Evolutionary conservation across 2,888 invertebrate genomes (phyloP).

Genomic region (Megalurothrips usitatus): DNA sequence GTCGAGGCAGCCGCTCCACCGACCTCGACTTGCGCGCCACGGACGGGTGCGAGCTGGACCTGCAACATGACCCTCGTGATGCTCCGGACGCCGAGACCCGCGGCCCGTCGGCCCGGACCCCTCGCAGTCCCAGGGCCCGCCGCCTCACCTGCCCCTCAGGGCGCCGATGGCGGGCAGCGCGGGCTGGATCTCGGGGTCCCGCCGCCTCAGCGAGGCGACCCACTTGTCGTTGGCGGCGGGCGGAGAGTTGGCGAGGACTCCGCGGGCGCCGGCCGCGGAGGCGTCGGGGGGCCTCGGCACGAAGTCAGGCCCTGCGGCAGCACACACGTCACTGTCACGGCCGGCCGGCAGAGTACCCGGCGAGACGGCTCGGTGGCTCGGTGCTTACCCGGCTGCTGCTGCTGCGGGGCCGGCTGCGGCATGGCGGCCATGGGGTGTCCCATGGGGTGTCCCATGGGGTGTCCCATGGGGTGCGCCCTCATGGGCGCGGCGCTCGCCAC

Average conservation of each 20-base stretch:
- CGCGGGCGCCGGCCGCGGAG: conserved; percentile 21
- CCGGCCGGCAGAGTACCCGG: no score
- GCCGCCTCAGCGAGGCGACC: conserved; percentile 61
- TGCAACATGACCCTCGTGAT: conserved; percentile 20
- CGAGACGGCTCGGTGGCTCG: no score
- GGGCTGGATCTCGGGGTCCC: conserved; percentile 62
- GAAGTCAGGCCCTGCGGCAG: neutral
- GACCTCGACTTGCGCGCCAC: conserved; percentile 37
- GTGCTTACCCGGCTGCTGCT: conserved; percentile 29
- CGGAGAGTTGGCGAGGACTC: conserved; percentile 32
- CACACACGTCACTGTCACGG: neutral
- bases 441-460: conserved; percentile 29
- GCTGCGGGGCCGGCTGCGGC: neutral
- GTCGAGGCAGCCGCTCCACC: conserved; percentile 37
- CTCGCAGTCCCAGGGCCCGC: neutral
- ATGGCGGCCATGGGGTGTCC: neutral
- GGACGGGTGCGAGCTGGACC: conserved; percentile 28
- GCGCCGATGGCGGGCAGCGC: conserved; percentile 58
- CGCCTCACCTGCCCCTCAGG: conserved; percentile 36
- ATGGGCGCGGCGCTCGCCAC: conserved; percentile 29
- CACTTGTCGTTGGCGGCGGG: conserved; percentile 57
- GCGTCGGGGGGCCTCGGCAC: neutral
- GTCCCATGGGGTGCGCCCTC: conserved; percentile 31
- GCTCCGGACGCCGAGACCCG: no score
- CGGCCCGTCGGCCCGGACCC: neutral